Base-by-base conservation (phyloP, 2,888 invertebrate genomes). In the Chrysotoxum bicinctum region DNA sequence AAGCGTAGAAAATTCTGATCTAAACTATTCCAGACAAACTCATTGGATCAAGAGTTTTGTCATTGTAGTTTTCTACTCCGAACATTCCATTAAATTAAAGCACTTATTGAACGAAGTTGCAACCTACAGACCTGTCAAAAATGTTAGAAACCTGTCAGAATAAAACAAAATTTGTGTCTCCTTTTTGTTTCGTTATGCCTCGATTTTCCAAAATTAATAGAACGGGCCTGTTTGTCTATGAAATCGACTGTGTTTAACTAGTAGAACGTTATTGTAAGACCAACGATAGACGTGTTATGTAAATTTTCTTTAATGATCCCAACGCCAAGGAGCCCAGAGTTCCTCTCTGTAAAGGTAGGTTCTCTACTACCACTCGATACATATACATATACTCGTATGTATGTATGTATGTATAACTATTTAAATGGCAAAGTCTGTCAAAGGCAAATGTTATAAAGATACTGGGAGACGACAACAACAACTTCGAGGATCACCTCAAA, bases 241-340 rank as follows among this genome's bases (percentile, higher is more conserved):
- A 37, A 58, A 58, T 60, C 23, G 19, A 60, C 76, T 50, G 69
- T 64, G 62, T 50, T 70, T 52, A 79, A 81, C 75, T 69, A 73
- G 75, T 77, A 81, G 85, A 81, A 76, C 85, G 81, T 81, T 85
- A 81, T 85, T 85, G 85, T 81, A 77, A 64, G 73, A 85, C 79
- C 73, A 81, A 81, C 85, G 81, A 85, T 81, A 78, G 81, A 86
- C 86, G 82, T 86, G 86, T 86, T 86, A 82, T 86, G 86, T 82
- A 86, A 86, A 86, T 86, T 82, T 78, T 66, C 72, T 82, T 86
- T 86, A 86, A 86, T 86, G 86, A 86, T 78, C 69, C 43, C 68
- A 45, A 62, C 37, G 45, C 54, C 30, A 68, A 74, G 56, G 60
- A 74, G 74, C 74, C 19, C 16, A 16, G 9, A 48, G 10, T 14